A percentile compares a stretch with the other conserved stretches of the same genome.
phyloP scores from a whole-genome alignment of 2,113 vertebrate species.

The Platichthys flesus region DNA sequence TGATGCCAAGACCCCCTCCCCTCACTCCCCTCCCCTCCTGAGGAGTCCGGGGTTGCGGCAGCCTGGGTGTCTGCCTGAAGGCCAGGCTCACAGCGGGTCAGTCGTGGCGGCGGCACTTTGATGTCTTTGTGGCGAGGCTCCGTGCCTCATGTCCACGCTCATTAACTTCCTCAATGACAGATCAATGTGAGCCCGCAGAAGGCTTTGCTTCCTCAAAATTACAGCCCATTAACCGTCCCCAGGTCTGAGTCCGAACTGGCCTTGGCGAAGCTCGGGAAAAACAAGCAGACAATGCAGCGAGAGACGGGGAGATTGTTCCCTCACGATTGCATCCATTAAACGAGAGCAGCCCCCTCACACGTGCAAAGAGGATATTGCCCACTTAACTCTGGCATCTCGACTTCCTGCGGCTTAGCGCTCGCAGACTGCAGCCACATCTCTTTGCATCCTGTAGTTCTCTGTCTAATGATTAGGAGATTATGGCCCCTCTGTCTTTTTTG shows the following conservation, averaged over 20 bases:
- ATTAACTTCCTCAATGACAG: slow-evolving; percentile 80
- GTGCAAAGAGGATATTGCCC: slow-evolving; percentile 60
- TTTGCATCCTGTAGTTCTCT: slow-evolving; percentile 58
- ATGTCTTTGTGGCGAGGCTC: slow-evolving; percentile 77
- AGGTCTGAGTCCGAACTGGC: slow-evolving; percentile 38
- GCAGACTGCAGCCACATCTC: slow-evolving; percentile 55
- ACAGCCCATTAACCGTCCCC: slow-evolving; percentile 58
- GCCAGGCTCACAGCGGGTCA: slow-evolving; percentile 71
- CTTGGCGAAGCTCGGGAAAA: slow-evolving; percentile 45
- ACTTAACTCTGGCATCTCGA: slow-evolving; percentile 56
- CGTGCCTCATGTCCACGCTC: slow-evolving; percentile 75
- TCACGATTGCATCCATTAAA: slow-evolving; percentile 55
- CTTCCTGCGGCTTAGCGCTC: slow-evolving; percentile 57
- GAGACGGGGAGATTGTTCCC: slow-evolving; percentile 29
- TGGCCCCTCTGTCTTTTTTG: slow-evolving; percentile 39
- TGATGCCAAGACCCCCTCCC: slow-evolving; percentile 48
- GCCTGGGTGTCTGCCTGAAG: slow-evolving; percentile 73
- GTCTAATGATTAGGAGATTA: slow-evolving; percentile 63
- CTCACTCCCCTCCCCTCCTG: slow-evolving; percentile 34
- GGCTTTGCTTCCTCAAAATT: slow-evolving; percentile 56
- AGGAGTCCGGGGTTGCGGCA: slow-evolving; percentile 53
- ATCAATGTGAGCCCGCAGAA: slow-evolving; percentile 70
- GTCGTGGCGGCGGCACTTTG: slow-evolving; percentile 70
- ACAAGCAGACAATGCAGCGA: slow-evolving; percentile 51
- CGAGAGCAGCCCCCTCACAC: slow-evolving; percentile 31